phyloP scores from a whole-genome alignment of 2,888 invertebrate genomes.

The Aphelenchoides bicaudatus region DNA sequence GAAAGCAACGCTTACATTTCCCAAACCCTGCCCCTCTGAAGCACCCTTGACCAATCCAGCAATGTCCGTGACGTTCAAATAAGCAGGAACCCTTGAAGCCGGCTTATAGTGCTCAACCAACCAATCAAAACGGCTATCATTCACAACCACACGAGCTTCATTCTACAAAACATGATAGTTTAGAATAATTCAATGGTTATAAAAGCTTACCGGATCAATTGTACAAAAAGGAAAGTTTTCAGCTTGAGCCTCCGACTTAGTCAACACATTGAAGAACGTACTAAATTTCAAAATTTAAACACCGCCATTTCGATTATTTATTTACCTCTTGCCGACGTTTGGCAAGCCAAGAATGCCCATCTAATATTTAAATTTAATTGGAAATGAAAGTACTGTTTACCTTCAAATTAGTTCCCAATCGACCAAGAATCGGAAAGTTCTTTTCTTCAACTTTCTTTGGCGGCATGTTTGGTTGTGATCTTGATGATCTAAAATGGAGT shows the following conservation, averaged over 20 bases:
- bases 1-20: conserved; percentile 23
- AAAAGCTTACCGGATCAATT: too few relatives aligned
- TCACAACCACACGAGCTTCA: conserved; percentile 98
- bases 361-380: too few relatives aligned
- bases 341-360: conserved; percentile 81
- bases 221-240: conserved; percentile 99
- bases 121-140: conserved; percentile 86
- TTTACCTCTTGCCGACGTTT: conserved; percentile 98
- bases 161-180: too few relatives aligned
- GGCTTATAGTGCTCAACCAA: conserved; percentile 91
- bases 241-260: conserved; percentile 92
- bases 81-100: conserved; percentile 83
- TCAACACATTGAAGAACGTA: conserved; percentile 97
- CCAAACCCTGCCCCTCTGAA: conserved; percentile 96
- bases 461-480: conserved; percentile 63
- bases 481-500: too few relatives aligned
- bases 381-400: too few relatives aligned
- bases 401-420: conserved; percentile 58
- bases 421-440: conserved; percentile 71
- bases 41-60: conserved; percentile 95
- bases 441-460: conserved; percentile 74
- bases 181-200: too few relatives aligned
- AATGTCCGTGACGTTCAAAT: conserved; percentile 93
- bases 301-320: conserved; percentile 80
- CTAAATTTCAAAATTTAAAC: conserved; percentile 65